Evolutionary conservation across 2,113 vertebrate genomes (phyloP).

Genomic region (Mormyrus lacerda): DNA sequence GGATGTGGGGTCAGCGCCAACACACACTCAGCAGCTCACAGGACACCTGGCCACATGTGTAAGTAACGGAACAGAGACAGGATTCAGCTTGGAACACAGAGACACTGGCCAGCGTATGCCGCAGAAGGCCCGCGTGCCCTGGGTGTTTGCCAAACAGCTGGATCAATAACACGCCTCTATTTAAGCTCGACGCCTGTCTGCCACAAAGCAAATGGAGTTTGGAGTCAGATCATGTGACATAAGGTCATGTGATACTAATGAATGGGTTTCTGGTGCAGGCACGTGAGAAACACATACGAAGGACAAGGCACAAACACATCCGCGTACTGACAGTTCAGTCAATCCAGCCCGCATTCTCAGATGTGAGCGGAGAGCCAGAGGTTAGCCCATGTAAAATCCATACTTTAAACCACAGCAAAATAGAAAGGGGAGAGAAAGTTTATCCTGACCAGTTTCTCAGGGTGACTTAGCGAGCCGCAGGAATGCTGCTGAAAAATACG

Average conservation of each 20-base stretch:
- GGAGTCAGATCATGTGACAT: neutral
- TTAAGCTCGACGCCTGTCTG: neutral
- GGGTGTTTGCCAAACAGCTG: neutral
- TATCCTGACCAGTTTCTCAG: neutral
- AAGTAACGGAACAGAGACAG: neutral
- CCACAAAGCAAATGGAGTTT: neutral
- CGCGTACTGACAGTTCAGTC: neutral
- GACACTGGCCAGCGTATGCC: neutral
- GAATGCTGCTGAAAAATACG: neutral
- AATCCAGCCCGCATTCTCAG: neutral
- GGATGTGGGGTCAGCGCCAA: neutral
- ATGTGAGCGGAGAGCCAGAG: neutral
- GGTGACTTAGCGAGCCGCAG: neutral
- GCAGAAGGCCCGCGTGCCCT: neutral
- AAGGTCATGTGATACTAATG: neutral
- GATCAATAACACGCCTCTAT: neutral
- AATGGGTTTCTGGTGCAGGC: neutral
- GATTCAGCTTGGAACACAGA: neutral
- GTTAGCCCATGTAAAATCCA: neutral
- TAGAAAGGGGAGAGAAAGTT: neutral
- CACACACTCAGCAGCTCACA: neutral
- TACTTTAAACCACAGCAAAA: neutral
- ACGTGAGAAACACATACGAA: neutral
- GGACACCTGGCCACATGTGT: neutral
- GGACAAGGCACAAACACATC: neutral